Evolutionary conservation across 2,888 invertebrate species (phyloP).

Genomic region (Euphydryas editha): DNA sequence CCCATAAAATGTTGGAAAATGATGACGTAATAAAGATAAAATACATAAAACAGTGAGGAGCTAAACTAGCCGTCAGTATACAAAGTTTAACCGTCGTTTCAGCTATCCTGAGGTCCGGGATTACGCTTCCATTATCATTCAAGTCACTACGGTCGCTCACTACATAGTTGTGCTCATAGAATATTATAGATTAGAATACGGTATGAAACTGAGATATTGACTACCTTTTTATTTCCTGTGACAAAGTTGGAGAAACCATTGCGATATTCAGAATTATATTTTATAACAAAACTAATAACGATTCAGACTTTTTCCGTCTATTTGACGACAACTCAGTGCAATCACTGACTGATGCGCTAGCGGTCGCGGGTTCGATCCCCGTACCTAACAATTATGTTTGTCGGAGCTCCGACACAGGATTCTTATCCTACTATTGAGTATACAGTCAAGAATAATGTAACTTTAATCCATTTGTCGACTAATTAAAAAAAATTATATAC

Average conservation of each 20-base stretch:
- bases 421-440: too few relatives aligned
- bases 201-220: background rate
- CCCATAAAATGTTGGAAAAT: conserved; percentile 4
- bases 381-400: too few relatives aligned
- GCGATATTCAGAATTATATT: background rate
- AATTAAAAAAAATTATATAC: too few relatives aligned
- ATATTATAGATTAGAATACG: conserved; percentile 11
- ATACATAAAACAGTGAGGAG: conserved; percentile 23
- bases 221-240: background rate
- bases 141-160: conserved; percentile 12
- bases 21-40: conserved; percentile 14
- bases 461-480: too few relatives aligned
- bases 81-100: conserved; percentile 27
- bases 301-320: too few relatives aligned
- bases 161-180: conserved; percentile 22
- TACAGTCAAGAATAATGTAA: too few relatives aligned
- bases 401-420: too few relatives aligned
- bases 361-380: too few relatives aligned
- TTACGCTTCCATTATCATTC: conserved; percentile 29
- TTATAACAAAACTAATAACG: too few relatives aligned
- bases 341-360: too few relatives aligned
- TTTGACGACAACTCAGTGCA: too few relatives aligned
- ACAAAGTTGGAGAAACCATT: background rate
- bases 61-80: conserved; percentile 26
- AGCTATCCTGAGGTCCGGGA: conserved; percentile 18